phyloP scores from a whole-genome alignment of 2,888 invertebrate species.

The Acronicta psi region DNA sequence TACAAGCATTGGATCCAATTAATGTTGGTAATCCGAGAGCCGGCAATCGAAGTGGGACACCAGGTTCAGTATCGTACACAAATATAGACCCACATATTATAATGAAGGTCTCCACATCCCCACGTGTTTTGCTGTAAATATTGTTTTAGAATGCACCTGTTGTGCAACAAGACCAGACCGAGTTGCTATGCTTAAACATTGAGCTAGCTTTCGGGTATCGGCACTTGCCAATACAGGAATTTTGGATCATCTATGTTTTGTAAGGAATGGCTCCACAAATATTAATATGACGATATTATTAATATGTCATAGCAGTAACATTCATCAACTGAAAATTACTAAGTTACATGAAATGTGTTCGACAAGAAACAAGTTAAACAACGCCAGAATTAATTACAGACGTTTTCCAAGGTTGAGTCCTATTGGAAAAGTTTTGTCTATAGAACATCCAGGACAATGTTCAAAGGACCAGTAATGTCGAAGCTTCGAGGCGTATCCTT shows the following conservation, averaged over 20 bases:
- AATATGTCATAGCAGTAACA: no score
- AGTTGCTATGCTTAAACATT: no score
- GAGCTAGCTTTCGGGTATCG: no score
- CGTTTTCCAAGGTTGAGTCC: not conserved
- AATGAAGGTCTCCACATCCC: conserved; percentile 27
- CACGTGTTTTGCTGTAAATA: conserved; percentile 2
- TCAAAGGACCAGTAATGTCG: conserved; percentile 19
- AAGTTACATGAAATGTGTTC: no score
- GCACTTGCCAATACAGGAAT: no score
- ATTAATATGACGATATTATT: no score
- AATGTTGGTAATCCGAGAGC: conserved; percentile 50
- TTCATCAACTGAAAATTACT: no score
- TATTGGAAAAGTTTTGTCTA: conserved; percentile 28
- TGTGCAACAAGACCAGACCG: no score
- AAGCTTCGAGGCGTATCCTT: conserved; percentile 10
- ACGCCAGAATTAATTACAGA: conserved; percentile 28
- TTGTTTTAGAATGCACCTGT: not conserved
- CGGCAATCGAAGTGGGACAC: conserved; percentile 39
- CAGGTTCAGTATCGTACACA: conserved; percentile 36
- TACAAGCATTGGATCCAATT: conserved; percentile 52
- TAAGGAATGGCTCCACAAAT: no score
- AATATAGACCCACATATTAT: no score
- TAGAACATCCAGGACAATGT: conserved; percentile 17
- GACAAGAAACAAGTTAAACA: conserved; percentile 9
- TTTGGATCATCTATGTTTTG: no score